A percentile compares a stretch with the other conserved stretches of the same genome.
phyloP scores from a whole-genome alignment of 2,888 invertebrate species.

The Elegia similella region DNA sequence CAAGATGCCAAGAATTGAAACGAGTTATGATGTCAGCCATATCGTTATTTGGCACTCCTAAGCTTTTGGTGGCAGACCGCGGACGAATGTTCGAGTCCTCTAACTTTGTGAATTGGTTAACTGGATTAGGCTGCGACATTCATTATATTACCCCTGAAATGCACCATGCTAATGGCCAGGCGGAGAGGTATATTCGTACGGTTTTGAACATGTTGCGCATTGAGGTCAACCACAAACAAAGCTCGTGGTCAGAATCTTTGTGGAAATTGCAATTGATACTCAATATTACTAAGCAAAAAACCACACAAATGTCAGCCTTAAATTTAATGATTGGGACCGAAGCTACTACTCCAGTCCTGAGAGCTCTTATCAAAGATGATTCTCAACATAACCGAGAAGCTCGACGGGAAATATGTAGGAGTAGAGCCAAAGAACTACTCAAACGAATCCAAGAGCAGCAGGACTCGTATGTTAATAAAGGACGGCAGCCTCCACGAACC shows the following conservation, averaged over 20 bases:
- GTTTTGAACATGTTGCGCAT: slow-evolving; percentile 26
- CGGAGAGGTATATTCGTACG: slow-evolving; percentile 23
- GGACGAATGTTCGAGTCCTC: too few species aligned
- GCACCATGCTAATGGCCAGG: slow-evolving; percentile 29
- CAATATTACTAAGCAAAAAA: background rate
- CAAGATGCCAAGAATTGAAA: background rate
- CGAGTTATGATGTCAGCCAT: background rate
- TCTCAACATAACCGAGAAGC: slow-evolving; percentile 26
- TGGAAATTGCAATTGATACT: background rate
- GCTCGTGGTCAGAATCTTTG: background rate
- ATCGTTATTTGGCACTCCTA: background rate
- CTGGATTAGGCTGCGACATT: slow-evolving; percentile 10
- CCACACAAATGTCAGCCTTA: background rate
- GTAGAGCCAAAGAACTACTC: background rate
- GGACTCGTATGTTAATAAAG: slow-evolving; percentile 17
- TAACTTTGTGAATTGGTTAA: background rate
- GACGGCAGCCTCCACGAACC: slow-evolving; percentile 2
- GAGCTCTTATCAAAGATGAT: slow-evolving; percentile 19
- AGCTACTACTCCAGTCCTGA: background rate
- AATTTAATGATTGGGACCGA: background rate
- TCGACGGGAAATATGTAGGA: slow-evolving; percentile 11
- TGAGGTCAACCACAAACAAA: background rate
- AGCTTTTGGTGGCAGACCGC: background rate
- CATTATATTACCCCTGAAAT: slow-evolving; percentile 34
- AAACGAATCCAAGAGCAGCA: slow-evolving; percentile 14